Conservation (phyloP, 1,140 invertebrate species). For the Macrosteles quadrilineatus region DNA sequence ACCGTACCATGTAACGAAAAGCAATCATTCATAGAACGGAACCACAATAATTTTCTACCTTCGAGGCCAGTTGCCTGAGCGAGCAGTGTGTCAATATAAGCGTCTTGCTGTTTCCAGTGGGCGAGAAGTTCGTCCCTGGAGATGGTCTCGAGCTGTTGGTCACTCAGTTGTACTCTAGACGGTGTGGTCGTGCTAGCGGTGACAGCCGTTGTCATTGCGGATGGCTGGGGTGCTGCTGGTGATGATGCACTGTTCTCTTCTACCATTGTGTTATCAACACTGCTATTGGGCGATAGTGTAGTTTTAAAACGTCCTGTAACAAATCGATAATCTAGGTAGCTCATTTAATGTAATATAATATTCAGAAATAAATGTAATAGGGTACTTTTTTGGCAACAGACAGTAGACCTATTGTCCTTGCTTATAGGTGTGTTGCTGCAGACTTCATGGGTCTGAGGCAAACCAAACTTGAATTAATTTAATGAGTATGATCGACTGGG, state of each 20-base stretch:
- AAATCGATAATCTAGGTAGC: too few species aligned
- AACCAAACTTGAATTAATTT: too few species aligned
- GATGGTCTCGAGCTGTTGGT: constrained; percentile 32
- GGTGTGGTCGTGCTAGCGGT: neutral
- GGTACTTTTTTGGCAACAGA: too few species aligned
- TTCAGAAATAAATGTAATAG: too few species aligned
- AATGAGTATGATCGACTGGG: too few species aligned
- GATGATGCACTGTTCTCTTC: neutral
- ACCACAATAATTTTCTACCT: constrained; percentile 38
- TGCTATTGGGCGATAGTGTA: neutral
- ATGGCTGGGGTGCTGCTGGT: neutral
- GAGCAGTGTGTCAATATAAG: constrained; percentile 36
- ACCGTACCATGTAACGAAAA: constrained; percentile 16
- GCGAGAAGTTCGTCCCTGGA: constrained; percentile 31
- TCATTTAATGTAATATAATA: too few species aligned
- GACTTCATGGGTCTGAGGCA: too few species aligned
- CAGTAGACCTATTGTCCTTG: too few species aligned
- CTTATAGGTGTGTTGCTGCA: too few species aligned
- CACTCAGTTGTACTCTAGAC: constrained; percentile 25
- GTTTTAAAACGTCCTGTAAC: constrained; percentile 1
- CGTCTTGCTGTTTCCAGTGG: constrained; percentile 38
- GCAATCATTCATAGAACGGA: constrained; percentile 29
- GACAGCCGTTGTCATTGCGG: neutral
- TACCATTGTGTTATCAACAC: neutral
- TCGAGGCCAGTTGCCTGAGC: constrained; percentile 34